phyloP scores from a whole-genome alignment of 2,113 vertebrate species.

The Casuarius casuarius region DNA sequence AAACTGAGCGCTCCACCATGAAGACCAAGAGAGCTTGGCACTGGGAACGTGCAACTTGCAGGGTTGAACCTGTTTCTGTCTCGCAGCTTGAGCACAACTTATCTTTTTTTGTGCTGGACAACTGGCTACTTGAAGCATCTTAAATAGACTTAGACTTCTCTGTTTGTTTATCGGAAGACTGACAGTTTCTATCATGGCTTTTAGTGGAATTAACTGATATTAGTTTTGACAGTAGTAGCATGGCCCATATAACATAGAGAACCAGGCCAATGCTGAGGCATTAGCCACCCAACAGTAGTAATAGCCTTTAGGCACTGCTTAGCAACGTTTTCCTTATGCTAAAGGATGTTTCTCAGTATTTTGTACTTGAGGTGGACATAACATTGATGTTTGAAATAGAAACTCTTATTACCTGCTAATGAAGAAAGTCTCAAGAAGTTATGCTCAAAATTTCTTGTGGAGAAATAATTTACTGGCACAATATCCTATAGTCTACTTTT shows the following conservation, averaged over 20 bases:
- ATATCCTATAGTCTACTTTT: neutral
- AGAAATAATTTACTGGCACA: neutral
- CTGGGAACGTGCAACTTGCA: neutral
- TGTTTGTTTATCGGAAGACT: neutral
- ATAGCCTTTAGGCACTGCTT: neutral
- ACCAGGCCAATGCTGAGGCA: rapidly evolving
- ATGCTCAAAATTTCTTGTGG: neutral
- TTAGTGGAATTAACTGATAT: neutral
- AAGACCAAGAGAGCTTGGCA: neutral
- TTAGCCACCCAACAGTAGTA: neutral
- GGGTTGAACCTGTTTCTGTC: neutral
- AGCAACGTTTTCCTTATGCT: neutral
- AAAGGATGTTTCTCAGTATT: neutral
- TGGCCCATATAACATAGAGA: neutral
- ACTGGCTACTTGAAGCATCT: neutral
- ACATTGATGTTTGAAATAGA: neutral
- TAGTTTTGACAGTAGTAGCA: neutral
- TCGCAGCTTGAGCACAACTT: neutral
- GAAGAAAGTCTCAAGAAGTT: neutral
- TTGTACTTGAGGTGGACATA: neutral
- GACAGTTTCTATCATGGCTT: neutral
- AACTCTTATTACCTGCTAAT: neutral
- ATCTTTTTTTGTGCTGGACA: neutral
- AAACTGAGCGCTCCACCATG: neutral
- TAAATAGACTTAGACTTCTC: neutral